A percentile compares a stretch with the other conserved stretches of the same genome.
These are phyloP conservation scores for Coccyzus lansbergi DNA, from an alignment of 2,797 vertebrate genomes.

Conservation along the genomic window DNA sequence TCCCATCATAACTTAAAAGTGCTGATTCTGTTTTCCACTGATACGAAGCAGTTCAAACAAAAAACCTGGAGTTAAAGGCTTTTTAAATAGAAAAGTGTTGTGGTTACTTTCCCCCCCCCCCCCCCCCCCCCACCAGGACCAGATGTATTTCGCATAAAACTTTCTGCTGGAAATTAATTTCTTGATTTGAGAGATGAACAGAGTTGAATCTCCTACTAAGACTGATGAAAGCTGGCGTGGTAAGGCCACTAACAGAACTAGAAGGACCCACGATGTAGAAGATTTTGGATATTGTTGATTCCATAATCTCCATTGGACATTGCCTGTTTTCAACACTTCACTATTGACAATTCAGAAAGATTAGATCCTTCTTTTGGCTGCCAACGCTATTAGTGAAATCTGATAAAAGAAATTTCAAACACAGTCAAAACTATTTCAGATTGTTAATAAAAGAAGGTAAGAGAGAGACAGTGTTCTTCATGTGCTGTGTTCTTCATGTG, in stretches of 20 bases:
- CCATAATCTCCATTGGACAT: background rate
- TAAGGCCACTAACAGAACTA: background rate
- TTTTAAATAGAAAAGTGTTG: background rate
- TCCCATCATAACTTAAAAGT: background rate
- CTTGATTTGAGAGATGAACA: background rate
- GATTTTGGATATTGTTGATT: background rate
- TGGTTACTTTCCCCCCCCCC: too few relatives aligned
- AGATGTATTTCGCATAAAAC: background rate
- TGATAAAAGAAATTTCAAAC: background rate
- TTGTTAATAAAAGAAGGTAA: background rate
- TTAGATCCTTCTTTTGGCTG: background rate
- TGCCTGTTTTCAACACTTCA: background rate
- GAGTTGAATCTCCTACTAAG: background rate
- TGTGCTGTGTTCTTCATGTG: background rate
- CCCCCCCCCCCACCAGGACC: too few relatives aligned
- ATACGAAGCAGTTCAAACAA: background rate
- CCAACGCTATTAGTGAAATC: background rate
- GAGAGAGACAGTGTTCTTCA: background rate
- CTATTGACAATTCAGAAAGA: background rate
- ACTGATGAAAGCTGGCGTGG: background rate
- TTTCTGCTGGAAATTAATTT: background rate
- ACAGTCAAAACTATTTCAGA: background rate
- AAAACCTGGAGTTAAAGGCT: background rate
- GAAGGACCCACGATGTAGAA: background rate
- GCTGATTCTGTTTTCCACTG: background rate